These are phyloP conservation scores for Lissonota sp. DNA, from an alignment of 2,888 invertebrate species.

Conservation along the genomic window DNA sequence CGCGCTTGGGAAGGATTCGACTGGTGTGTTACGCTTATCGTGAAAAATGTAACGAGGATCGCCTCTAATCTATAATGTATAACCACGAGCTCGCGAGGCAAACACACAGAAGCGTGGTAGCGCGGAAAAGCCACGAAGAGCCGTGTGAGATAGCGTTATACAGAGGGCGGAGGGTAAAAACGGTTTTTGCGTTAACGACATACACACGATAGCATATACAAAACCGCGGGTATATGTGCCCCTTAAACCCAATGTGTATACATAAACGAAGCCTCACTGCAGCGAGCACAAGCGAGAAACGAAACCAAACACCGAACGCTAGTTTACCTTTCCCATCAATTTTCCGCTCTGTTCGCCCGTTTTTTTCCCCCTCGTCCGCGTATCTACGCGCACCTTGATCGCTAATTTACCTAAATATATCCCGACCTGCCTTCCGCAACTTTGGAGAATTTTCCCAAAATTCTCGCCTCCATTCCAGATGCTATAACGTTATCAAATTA, in stretches of 20 bases:
- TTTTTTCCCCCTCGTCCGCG: background rate
- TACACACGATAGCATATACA: conserved; percentile 33
- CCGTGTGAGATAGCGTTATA: no score
- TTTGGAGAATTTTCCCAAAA: background rate
- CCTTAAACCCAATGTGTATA: conserved; percentile 28
- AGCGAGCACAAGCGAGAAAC: background rate
- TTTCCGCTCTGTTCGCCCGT: background rate
- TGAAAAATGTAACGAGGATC: conserved; percentile 62
- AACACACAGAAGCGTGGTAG: conserved; percentile 18
- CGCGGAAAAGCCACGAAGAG: conserved; percentile 21
- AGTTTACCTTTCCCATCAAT: conserved; percentile 45
- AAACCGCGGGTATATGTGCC: conserved; percentile 6
- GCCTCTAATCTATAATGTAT: conserved; percentile 62
- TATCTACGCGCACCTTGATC: background rate
- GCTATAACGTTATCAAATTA: conserved; percentile 31
- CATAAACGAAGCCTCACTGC: conserved; percentile 40
- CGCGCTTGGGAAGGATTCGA: conserved; percentile 33
- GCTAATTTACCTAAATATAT: conserved; percentile 35
- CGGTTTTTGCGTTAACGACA: conserved; percentile 52
- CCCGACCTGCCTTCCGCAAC: background rate
- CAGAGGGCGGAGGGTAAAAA: conserved; percentile 3
- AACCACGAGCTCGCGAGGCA: conserved; percentile 27
- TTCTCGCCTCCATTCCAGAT: conserved; percentile 8
- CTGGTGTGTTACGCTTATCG: conserved; percentile 55
- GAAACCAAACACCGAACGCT: conserved; percentile 24